Evolutionary conservation across 2,113 vertebrate genomes (phyloP).

Genomic region (Phalacrocorax aristotelis): DNA sequence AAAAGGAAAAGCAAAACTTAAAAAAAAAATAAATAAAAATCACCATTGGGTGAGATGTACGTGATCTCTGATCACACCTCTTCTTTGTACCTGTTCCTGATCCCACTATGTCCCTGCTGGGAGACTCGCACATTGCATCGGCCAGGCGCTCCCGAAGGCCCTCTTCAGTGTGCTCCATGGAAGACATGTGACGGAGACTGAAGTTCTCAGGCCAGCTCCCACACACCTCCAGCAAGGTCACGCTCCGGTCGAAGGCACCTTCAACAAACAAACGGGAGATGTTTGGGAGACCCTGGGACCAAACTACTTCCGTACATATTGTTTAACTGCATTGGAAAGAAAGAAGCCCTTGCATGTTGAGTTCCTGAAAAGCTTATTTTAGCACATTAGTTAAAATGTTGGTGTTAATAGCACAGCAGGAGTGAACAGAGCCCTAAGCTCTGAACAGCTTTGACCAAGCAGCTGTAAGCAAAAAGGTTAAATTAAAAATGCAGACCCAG

Average conservation of each 20-base stretch:
- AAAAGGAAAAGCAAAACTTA: not conserved
- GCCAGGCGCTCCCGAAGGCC: slow-evolving; percentile 93
- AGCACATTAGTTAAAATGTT: accelerated
- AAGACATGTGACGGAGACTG: slow-evolving; percentile 88
- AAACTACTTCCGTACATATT: accelerated
- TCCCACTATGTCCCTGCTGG: slow-evolving; percentile 90
- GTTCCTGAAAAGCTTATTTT: not conserved
- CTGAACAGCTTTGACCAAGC: not conserved
- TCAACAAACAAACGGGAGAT: slow-evolving; percentile 5
- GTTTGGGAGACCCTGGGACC: not conserved
- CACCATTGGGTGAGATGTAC: slow-evolving; percentile 70
- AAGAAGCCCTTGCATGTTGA: not conserved
- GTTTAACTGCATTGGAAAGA: not conserved
- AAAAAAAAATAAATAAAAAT: slow-evolving; percentile 37
- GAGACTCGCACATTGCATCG: slow-evolving; percentile 96
- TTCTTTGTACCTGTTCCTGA: slow-evolving; percentile 92
- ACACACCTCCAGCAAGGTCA: slow-evolving; percentile 95
- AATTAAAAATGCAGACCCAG: not conserved
- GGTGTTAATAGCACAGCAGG: not conserved
- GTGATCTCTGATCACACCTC: slow-evolving; percentile 75
- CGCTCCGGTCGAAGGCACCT: slow-evolving; percentile 92
- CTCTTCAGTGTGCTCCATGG: slow-evolving; percentile 89
- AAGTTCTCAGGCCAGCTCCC: slow-evolving; percentile 98
- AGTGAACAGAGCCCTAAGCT: not conserved
- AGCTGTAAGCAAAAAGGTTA: not conserved